These are phyloP conservation scores for Allenopithecus nigroviridis DNA, from an alignment of 2,797 vertebrate species.

Conservation along the genomic window DNA sequence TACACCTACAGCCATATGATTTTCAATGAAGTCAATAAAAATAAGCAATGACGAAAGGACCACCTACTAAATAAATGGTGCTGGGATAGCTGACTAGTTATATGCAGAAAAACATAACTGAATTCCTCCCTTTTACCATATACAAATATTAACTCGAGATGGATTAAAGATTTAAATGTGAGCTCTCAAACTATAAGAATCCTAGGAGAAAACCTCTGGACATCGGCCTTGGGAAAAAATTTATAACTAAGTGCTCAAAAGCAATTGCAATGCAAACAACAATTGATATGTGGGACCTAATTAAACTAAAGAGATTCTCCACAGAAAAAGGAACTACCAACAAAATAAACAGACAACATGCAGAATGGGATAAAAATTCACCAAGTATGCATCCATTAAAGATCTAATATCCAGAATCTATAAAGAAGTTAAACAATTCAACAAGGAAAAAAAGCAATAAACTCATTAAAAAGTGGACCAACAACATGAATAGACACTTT, in stretches of 20 bases:
- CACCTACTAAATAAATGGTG: background rate
- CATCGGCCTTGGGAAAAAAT: background rate
- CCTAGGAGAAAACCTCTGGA: background rate
- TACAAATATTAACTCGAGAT: background rate
- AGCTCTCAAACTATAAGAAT: background rate
- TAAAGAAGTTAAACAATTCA: background rate
- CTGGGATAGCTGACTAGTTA: background rate
- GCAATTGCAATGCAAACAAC: background rate
- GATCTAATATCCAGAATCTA: background rate
- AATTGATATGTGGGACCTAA: background rate
- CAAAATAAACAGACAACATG: background rate
- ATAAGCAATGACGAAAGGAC: background rate
- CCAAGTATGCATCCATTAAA: background rate
- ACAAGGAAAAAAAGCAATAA: background rate
- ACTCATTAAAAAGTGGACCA: background rate
- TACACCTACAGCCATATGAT: background rate
- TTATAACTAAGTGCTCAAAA: background rate
- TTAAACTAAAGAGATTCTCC: background rate
- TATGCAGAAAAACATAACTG: background rate
- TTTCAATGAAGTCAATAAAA: background rate
- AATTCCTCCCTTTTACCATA: background rate
- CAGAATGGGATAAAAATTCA: background rate
- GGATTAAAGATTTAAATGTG: background rate
- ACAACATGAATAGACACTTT: background rate
- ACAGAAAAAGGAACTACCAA: background rate